Conservation (phyloP, 2,113 vertebrate genomes). For the Cinclus cinclus region DNA sequence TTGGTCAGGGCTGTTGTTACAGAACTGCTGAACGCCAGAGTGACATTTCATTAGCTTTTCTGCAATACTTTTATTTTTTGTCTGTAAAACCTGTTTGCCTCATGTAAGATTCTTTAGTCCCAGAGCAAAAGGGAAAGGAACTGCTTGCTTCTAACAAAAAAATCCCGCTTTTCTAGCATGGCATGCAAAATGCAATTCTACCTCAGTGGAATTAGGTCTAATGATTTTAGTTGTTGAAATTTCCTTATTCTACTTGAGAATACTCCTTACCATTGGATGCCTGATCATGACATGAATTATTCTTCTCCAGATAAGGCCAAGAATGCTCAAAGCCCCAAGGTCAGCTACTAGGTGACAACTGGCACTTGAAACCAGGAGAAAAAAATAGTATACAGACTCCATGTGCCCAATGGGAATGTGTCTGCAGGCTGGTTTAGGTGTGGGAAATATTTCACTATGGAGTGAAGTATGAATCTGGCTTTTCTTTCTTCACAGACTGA, state of each 20-base stretch:
- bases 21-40: background rate
- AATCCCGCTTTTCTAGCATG: background rate
- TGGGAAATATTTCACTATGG: background rate
- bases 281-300: background rate
- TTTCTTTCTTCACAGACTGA: background rate
- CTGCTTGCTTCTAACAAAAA: background rate
- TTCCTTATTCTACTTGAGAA: background rate
- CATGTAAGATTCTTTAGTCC: background rate
- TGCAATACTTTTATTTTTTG: background rate
- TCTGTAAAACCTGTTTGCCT: background rate
- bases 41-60: background rate
- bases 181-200: background rate
- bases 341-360: background rate
- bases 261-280: background rate
- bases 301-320: background rate
- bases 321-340: background rate
- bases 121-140: background rate
- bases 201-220: background rate
- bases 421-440: background rate
- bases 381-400: background rate
- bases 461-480: background rate
- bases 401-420: background rate
- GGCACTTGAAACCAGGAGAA: background rate
- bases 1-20: background rate
- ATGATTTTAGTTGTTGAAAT: background rate